phyloP scores from a whole-genome alignment of 2,113 vertebrate species.

The Xenus cinereus region DNA sequence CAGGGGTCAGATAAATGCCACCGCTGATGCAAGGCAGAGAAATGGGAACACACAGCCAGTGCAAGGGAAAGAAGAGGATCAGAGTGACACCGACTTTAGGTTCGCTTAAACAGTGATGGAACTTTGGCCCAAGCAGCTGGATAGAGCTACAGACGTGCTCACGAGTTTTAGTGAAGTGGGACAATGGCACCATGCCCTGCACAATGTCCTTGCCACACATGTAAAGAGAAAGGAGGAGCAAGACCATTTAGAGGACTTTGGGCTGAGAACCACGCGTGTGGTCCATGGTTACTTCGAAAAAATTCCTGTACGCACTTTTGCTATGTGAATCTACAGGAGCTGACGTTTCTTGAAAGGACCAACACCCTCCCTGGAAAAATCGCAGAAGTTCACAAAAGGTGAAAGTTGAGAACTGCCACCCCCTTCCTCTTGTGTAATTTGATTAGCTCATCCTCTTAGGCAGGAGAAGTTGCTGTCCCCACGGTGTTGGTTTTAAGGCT shows the following conservation, averaged over 20 bases:
- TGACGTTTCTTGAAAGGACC: background rate
- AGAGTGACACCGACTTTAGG: rapidly evolving
- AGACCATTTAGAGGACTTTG: background rate
- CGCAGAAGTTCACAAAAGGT: background rate
- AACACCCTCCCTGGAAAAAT: background rate
- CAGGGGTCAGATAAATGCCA: background rate
- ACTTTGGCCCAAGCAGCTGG: background rate
- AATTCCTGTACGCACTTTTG: background rate
- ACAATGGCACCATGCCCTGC: background rate
- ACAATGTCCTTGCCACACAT: too few relatives aligned
- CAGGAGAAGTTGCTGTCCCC: background rate
- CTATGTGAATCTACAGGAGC: background rate
- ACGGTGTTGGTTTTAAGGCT: background rate
- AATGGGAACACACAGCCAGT: background rate
- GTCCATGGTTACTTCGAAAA: background rate
- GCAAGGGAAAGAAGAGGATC: background rate
- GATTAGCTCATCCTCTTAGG: background rate
- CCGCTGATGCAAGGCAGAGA: background rate
- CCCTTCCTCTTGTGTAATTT: background rate
- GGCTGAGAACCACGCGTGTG: background rate
- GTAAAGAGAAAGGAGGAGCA: background rate
- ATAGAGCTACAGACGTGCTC: background rate
- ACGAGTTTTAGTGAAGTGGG: background rate
- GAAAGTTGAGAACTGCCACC: background rate
- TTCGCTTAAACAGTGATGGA: background rate